Base-by-base conservation (phyloP, 1,140 invertebrate genomes). In the Heliothis virescens region DNA sequence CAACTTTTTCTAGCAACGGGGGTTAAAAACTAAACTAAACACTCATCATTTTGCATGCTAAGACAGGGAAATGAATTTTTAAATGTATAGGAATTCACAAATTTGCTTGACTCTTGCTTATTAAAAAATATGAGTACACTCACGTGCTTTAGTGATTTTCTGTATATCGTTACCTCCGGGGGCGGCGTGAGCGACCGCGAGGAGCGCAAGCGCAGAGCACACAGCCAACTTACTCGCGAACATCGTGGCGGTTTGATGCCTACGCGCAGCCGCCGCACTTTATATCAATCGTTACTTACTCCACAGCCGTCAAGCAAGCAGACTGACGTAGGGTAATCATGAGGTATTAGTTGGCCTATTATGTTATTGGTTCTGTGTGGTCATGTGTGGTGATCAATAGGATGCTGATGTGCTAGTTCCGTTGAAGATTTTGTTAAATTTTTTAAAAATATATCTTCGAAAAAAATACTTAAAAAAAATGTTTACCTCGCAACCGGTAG, bases 211-310 rank as follows among this genome's bases (percentile, higher is more conserved):
- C 76, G 79, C 80, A 55, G 74, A 77, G 50, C 80, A 41, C 81
- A 77, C 82, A 80, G 63, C 62, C 86, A 81, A 81, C 83, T 63
- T 63, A 65, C 34, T 80, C 53, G 47, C 50, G 78, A 62, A 76
- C 88, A 89, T 89, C 48, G 77, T 80, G 67, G 62, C 34, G 81
- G 83, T 79, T 63, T 60, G 77, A 76, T 55, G 52, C 63, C 57
- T 62, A 26, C 78, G 53, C 63, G 53, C 65, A 50, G 55, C 26
- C 69, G 59, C 63, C 65, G 67, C 83, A 77, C 80, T 63, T 83
- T 87, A 85, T 89, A 84, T 69, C 26, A 53, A 57, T 47, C 48
- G 41, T 18, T 16, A 53, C 21, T 63, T 78, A 65, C 60, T 63
- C 10, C 62, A 74, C n/a, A 16, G 16, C 60, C 60, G 9, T 18